These are phyloP conservation scores for Agriopis marginaria DNA, from an alignment of 2,888 invertebrate genomes.

Conservation along the genomic window DNA sequence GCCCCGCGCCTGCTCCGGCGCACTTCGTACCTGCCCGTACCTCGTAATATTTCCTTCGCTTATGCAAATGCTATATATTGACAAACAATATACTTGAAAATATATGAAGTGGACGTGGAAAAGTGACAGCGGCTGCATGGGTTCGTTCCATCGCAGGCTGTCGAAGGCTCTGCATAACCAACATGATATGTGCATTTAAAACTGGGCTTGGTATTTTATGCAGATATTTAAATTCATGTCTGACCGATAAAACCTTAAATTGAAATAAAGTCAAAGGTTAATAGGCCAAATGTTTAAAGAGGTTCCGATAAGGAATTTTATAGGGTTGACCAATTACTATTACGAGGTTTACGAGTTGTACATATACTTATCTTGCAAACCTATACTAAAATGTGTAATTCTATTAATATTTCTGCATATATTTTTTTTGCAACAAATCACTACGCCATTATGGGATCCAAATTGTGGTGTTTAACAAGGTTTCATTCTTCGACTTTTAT, in stretches of 20 bases:
- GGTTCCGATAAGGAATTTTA: conserved; percentile 22
- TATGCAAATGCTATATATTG: conserved; percentile 76
- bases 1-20: conserved; percentile 34
- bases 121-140: conserved; percentile 63
- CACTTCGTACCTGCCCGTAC: conserved; percentile 29
- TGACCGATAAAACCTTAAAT: conserved; percentile 23
- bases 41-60: conserved; percentile 69
- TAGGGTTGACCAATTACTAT: conserved; percentile 14
- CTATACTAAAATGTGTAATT: conserved; percentile 3
- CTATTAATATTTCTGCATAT: not conserved
- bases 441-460: not conserved
- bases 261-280: conserved; percentile 35
- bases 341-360: conserved; percentile 1
- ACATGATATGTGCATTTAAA: conserved; percentile 40
- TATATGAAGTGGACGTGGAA: conserved; percentile 74
- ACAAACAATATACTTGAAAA: conserved; percentile 78
- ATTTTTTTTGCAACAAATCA: not conserved
- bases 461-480: conserved; percentile 7
- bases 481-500: not conserved
- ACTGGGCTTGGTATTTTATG: conserved; percentile 39
- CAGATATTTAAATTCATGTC: conserved; percentile 27
- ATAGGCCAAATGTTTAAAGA: conserved; percentile 29
- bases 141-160: conserved; percentile 50
- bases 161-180: conserved; percentile 32
- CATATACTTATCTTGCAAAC: not conserved